phyloP scores from a whole-genome alignment of 2,888 invertebrate genomes.

The Eumerus sabulonum region DNA sequence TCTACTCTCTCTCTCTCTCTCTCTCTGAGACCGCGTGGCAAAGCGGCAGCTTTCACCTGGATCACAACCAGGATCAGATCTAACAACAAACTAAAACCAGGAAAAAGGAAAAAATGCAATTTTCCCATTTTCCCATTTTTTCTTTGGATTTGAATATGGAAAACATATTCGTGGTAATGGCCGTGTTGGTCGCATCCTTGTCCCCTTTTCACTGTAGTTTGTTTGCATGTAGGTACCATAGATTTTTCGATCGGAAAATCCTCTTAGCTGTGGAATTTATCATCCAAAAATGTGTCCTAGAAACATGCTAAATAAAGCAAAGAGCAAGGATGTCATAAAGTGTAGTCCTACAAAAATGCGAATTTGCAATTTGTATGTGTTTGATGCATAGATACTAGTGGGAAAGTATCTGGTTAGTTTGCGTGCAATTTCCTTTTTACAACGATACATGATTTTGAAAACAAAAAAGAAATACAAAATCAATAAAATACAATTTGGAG shows the following conservation, averaged over 20 bases:
- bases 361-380: no score
- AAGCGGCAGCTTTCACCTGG: no score
- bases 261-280: slow-evolving; percentile 58
- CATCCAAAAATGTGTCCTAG: slow-evolving; percentile 43
- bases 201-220: slow-evolving; percentile 4
- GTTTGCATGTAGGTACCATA: slow-evolving; percentile 28
- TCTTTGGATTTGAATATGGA: no score
- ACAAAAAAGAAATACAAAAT: slow-evolving; percentile 21
- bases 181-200: not conserved
- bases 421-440: slow-evolving; percentile 48
- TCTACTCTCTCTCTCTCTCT: no score
- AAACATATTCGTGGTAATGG: slow-evolving; percentile 13
- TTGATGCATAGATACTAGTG: slow-evolving; percentile 26
- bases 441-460: not conserved
- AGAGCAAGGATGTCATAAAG: no score
- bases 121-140: no score
- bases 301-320: not conserved
- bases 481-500: slow-evolving; percentile 68
- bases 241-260: slow-evolving; percentile 59
- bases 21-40: no score
- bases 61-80: no score
- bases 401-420: slow-evolving; percentile 43
- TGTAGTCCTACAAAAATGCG: slow-evolving; percentile 5
- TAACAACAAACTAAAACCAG: no score
- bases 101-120: no score